A percentile compares a stretch with the other conserved stretches of the same genome.
phyloP scores from a whole-genome alignment of 2,113 vertebrate genomes.

The Pachypanchax playfairii region DNA sequence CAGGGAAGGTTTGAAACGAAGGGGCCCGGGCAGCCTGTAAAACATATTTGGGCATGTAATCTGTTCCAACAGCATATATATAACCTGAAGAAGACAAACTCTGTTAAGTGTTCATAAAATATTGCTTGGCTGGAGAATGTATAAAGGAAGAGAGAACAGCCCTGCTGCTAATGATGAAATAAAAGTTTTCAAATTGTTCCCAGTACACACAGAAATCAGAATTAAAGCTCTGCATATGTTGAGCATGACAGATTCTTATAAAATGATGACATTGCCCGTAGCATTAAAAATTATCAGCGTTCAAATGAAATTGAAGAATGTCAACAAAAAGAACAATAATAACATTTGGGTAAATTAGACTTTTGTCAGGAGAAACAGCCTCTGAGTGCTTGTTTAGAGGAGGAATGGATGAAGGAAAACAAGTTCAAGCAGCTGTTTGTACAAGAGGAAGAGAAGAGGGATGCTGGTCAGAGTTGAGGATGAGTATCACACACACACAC shows the following conservation, averaged over 20 bases:
- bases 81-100: constrained; percentile 65
- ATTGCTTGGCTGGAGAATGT: constrained; percentile 28
- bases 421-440: not conserved
- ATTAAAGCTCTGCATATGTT: not conserved
- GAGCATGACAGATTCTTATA: not conserved
- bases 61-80: constrained; percentile 48
- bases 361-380: not conserved
- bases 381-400: not conserved
- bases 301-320: not conserved
- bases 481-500: not conserved
- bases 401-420: not conserved
- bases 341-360: not conserved
- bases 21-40: constrained; percentile 51
- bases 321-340: not conserved
- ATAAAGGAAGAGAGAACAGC: constrained; percentile 33
- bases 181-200: not conserved
- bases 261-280: not conserved
- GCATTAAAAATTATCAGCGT: not conserved
- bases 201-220: not conserved
- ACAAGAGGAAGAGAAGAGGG: not conserved
- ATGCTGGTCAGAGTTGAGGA: not conserved
- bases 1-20: constrained; percentile 43
- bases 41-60: constrained; percentile 50
- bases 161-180: constrained; percentile 27
- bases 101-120: constrained; percentile 63